Percentiles rank a stretch among this genome's conserved stretches.
phyloP scores from a whole-genome alignment of 2,888 invertebrate species.

The Hypsopygia costalis region DNA sequence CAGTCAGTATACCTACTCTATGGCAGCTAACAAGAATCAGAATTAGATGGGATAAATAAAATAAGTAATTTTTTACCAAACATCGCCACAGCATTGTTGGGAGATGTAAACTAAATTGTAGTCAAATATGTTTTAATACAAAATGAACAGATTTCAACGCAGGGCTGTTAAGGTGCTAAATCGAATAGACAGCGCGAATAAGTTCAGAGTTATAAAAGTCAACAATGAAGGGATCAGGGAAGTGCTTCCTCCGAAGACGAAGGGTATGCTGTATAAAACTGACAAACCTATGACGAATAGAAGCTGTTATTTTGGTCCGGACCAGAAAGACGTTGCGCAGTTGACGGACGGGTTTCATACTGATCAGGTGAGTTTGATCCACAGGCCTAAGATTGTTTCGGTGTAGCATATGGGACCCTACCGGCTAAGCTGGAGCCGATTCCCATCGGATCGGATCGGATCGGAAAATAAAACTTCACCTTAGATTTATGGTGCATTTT shows the following conservation, averaged over 20 bases:
- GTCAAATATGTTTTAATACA: constrained; percentile 23
- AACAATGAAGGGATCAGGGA: constrained; percentile 24
- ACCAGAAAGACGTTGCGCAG: constrained; percentile 34
- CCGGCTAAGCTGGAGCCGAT: too few species aligned
- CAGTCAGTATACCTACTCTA: too few species aligned
- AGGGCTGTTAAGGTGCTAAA: constrained; percentile 24
- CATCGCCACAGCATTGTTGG: too few species aligned
- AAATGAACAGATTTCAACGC: constrained; percentile 44
- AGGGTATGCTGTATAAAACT: constrained; percentile 13
- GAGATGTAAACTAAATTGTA: constrained; percentile 18
- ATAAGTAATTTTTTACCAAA: too few species aligned
- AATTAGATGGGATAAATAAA: too few species aligned
- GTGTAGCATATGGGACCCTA: too few species aligned
- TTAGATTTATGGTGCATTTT: too few species aligned
- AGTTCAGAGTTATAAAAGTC: constrained; percentile 1
- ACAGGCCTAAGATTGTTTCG: too few species aligned
- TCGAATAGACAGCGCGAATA: constrained; percentile 11
- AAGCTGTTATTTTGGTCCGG: constrained; percentile 40
- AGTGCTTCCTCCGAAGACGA: constrained; percentile 24
- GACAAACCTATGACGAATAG: constrained; percentile 33
- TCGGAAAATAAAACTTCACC: too few species aligned
- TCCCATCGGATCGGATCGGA: too few species aligned
- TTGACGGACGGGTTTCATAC: constrained; percentile 17
- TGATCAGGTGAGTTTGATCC: constrained; percentile 19
- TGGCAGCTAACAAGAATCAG: too few species aligned